Conservation (phyloP, 2,888 invertebrate genomes). For the Drosophila macrothrix region DNA sequence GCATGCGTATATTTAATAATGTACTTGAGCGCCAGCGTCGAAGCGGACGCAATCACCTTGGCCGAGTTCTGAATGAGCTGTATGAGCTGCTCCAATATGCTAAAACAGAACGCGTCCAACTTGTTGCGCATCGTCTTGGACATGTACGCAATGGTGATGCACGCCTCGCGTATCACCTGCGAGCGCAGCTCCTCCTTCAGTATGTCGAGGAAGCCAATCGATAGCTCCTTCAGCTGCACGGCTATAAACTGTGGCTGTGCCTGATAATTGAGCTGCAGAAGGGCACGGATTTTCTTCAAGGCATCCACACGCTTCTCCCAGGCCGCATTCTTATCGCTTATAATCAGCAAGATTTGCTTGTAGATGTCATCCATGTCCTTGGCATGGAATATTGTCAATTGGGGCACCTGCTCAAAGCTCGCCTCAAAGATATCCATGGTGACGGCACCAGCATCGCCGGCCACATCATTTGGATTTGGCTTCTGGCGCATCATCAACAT, state of each 20-base stretch:
- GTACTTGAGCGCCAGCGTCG: slow-evolving; percentile 93
- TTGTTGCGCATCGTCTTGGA: slow-evolving; percentile 93
- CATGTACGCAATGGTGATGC: slow-evolving; percentile 96
- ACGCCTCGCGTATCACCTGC: slow-evolving; percentile 94
- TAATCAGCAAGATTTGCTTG: slow-evolving; percentile 89
- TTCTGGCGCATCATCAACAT: slow-evolving; percentile 71
- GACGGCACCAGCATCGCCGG: slow-evolving; percentile 92
- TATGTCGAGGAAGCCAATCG: slow-evolving; percentile 92
- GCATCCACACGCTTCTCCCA: slow-evolving; percentile 98
- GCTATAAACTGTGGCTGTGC: slow-evolving; percentile 89
- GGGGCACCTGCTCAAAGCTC: slow-evolving; percentile 93
- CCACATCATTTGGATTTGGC: slow-evolving; percentile 64
- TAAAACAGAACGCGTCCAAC: slow-evolving; percentile 94
- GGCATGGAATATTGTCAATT: slow-evolving; percentile 92
- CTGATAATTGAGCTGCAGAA: slow-evolving; percentile 92
- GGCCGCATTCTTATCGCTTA: slow-evolving; percentile 93
- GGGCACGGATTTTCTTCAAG: slow-evolving; percentile 93
- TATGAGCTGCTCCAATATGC: slow-evolving; percentile 93
- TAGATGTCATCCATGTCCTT: slow-evolving; percentile 94
- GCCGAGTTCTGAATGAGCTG: slow-evolving; percentile 97
- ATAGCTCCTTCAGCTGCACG: slow-evolving; percentile 91
- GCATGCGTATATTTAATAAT: slow-evolving; percentile 94
- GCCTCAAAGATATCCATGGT: slow-evolving; percentile 95
- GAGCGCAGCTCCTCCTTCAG: slow-evolving; percentile 96
- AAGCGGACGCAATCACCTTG: slow-evolving; percentile 97